These are phyloP conservation scores for Hycleus phaleratus DNA, from an alignment of 1,140 invertebrate genomes.

Conservation along the genomic window DNA sequence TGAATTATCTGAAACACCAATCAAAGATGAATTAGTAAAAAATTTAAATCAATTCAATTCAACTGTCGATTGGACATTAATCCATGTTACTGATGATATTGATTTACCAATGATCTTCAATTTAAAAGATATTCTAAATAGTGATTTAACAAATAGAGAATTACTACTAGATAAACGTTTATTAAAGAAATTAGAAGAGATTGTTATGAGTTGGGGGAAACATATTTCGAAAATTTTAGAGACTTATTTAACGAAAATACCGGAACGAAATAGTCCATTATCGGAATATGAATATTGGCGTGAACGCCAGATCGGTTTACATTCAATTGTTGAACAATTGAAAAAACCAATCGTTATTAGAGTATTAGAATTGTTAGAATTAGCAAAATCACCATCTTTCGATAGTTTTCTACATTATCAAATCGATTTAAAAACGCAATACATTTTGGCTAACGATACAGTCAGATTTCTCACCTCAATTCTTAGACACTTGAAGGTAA, in stretches of 20 bases:
- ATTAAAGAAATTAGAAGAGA: slow-evolving; percentile 52
- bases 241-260: slow-evolving; percentile 48
- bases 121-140: slow-evolving; percentile 42
- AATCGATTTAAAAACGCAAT: slow-evolving; percentile 57
- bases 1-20: slow-evolving; percentile 20
- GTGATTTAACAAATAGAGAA: slow-evolving; percentile 43
- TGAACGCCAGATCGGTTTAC: slow-evolving; percentile 64
- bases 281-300: slow-evolving; percentile 79
- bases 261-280: slow-evolving; percentile 64
- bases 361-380: slow-evolving; percentile 48
- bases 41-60: slow-evolving; percentile 12
- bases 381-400: slow-evolving; percentile 43
- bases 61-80: slow-evolving; percentile 46
- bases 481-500: slow-evolving; percentile 69
- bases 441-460: slow-evolving; percentile 76
- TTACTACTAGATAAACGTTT: slow-evolving; percentile 45
- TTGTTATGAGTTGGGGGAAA: slow-evolving; percentile 54
- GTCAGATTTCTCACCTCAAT: slow-evolving; percentile 75
- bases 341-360: slow-evolving; percentile 59
- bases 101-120: slow-evolving; percentile 48
- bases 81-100: slow-evolving; percentile 59
- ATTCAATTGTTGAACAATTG: slow-evolving; percentile 70
- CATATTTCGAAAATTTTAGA: slow-evolving; percentile 53
- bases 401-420: slow-evolving; percentile 47
- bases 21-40: slow-evolving; percentile 26